A percentile compares a stretch with the other conserved stretches of the same genome.
Conservation (phyloP, 2,113 vertebrate genomes). For the Halcyon malimbica region DNA sequence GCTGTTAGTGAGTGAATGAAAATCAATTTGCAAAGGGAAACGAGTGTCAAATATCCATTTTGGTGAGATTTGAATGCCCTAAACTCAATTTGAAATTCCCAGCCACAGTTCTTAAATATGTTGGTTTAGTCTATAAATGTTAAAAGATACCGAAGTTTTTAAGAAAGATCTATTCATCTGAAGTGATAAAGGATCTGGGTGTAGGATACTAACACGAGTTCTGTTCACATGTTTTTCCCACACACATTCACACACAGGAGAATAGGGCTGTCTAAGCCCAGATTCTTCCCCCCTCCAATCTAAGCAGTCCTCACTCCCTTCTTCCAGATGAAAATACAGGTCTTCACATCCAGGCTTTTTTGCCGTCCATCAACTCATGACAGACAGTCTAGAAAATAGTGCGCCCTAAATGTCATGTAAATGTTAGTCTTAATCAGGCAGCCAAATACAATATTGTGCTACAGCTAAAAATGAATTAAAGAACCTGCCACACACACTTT, state of each 20-base stretch:
- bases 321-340: constrained; percentile 23
- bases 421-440: constrained; percentile 60
- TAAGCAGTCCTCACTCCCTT: not conserved
- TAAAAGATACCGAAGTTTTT: not conserved
- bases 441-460: constrained; percentile 69
- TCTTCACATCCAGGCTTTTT: constrained; percentile 38
- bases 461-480: constrained; percentile 68
- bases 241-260: not conserved
- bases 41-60: not conserved
- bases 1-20: not conserved
- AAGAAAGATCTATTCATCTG: not conserved
- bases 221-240: not conserved
- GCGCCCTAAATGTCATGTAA: constrained; percentile 61
- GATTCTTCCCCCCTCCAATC: not conserved
- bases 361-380: constrained; percentile 52
- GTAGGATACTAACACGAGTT: not conserved
- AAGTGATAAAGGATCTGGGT: not conserved
- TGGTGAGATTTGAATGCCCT: not conserved
- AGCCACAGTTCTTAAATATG: not conserved
- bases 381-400: constrained; percentile 61
- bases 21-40: not conserved
- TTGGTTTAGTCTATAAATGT: not conserved
- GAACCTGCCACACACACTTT: constrained; percentile 5
- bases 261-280: not conserved
- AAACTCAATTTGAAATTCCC: not conserved